A percentile compares a stretch with the other conserved stretches of the same genome.
Evolutionary conservation across 1,140 invertebrate species (phyloP).

Genomic region (Diachasmimorpha longicaudata): DNA sequence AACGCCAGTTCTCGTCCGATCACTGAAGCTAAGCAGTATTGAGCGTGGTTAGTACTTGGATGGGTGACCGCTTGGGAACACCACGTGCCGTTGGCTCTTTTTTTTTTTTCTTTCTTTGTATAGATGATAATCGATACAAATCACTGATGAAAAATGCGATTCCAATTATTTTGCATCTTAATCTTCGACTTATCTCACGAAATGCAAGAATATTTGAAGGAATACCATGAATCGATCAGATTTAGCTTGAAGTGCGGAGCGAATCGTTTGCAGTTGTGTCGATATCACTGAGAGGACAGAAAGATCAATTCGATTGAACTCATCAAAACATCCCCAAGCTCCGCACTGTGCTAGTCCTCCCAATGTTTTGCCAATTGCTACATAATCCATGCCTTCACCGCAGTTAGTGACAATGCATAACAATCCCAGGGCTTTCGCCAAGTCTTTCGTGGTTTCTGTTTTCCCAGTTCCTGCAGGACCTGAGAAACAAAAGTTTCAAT

Average conservation of each 20-base stretch:
- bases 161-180: too few relatives aligned
- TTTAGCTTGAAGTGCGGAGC: constrained; percentile 79
- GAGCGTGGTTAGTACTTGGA: too few relatives aligned
- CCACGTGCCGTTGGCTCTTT: not conserved
- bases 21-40: too few relatives aligned
- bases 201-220: not conserved
- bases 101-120: not conserved
- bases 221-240: constrained; percentile 75
- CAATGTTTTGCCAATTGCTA: constrained; percentile 84
- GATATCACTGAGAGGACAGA: constrained; percentile 91
- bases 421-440: constrained; percentile 86
- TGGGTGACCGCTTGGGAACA: too few relatives aligned
- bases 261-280: constrained; percentile 86
- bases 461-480: constrained; percentile 87
- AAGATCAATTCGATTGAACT: constrained; percentile 90
- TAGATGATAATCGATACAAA: too few relatives aligned
- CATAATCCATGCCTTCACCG: constrained; percentile 89
- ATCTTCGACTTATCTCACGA: too few relatives aligned
- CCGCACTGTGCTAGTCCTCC: constrained; percentile 77
- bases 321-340: constrained; percentile 90
- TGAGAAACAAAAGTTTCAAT: constrained; percentile 35
- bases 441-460: constrained; percentile 89
- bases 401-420: constrained; percentile 92
- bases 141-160: too few relatives aligned
- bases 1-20: too few relatives aligned